Base-by-base conservation (phyloP, 92 coral and sea anemone species). In the Bergia puertoricense region DNA sequence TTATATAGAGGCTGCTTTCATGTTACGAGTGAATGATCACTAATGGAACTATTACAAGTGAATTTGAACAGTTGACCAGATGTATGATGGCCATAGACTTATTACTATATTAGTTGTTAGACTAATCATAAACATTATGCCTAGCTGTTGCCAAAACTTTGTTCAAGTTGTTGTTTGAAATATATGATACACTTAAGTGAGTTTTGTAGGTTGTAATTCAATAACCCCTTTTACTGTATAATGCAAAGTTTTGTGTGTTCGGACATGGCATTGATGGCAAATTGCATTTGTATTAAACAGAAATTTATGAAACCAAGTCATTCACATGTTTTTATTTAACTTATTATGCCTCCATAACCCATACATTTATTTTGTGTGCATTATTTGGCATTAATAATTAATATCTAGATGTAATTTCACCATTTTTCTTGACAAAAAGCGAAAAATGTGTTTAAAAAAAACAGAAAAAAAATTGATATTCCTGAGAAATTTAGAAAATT, bases 1-100 rank as follows among this genome's bases (percentile, higher is more conserved):
- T 74, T 89, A 89, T 77, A 39, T 83, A 2, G 85, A 89, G 66
- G 67, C 88, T 77, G 18, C 81, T 77, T 45, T 77, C 57, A 77
- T 18, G 81, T 38, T 77, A 38, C 72, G 9, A 30, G 80, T 11
- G 51, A 76, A 11, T 76, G 7, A 0, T 76, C n/a, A 76, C 80
- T 30, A 30, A 77, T 77, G 59, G 1, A 79, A 79, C 41, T 9
- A 79, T 65, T 65, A 65, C 71, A 65, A 65, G 23, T 65, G 30
- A 65, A 65, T 65, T 65, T 65, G 71, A 65, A 65, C 71, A 65
- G 71, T 65, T 10, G 71, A 65, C 71, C 71, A 79, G 82, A 79
- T 20, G 82, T 46, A 79, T 46, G 66, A 39, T 36, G 66, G 82
- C 4, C 75, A 69, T 69, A 69, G 37, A 69, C 10, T 69, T 69